Percentiles rank a stretch among this genome's conserved stretches.
Conservation (phyloP, 2,113 vertebrate species). For the Megaceryle maxima region DNA sequence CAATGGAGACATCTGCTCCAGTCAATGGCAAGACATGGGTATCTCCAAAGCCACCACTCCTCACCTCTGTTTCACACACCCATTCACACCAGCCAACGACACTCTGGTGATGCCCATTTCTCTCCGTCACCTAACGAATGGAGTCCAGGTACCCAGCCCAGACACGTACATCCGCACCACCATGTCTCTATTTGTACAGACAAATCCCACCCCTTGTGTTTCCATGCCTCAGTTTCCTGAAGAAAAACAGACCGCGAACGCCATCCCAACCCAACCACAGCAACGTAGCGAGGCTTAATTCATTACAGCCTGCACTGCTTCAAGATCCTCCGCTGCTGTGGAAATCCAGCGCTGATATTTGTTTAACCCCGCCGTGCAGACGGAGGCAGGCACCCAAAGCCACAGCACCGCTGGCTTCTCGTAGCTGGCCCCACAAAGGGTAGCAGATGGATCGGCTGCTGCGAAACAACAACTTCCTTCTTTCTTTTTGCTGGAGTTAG, state of each 20-base stretch:
- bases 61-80: background rate
- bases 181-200: background rate
- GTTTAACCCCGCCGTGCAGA: background rate
- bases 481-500: background rate
- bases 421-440: background rate
- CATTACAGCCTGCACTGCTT: background rate
- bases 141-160: background rate
- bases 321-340: background rate
- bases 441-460: background rate
- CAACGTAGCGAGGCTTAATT: background rate
- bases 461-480: conserved; percentile 20
- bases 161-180: accelerated
- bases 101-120: background rate
- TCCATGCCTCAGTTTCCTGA: background rate
- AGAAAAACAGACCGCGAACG: background rate
- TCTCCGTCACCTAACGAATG: accelerated
- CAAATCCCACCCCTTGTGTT: background rate
- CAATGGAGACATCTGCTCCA: background rate
- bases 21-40: accelerated
- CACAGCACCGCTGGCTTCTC: background rate
- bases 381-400: background rate
- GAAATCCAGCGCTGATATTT: background rate
- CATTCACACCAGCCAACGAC: accelerated
- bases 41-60: background rate
- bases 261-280: background rate